Evolutionary conservation across 2,888 invertebrate species (phyloP).

Genomic region (Drosophila greeni): DNA sequence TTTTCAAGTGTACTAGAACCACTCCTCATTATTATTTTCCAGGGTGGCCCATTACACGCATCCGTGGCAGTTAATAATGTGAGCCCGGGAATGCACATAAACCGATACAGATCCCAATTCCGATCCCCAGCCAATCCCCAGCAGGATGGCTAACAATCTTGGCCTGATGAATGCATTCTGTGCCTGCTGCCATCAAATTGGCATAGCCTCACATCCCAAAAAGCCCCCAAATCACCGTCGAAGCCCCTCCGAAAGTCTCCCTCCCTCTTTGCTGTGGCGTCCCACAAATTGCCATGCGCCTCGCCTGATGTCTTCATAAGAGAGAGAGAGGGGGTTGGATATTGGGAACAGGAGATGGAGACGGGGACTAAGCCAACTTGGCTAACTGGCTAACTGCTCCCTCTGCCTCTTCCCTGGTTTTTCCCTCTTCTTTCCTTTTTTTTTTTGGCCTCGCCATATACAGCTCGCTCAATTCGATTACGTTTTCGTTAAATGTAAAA

Average conservation of each 20-base stretch:
- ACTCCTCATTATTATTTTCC: slow-evolving; percentile 57
- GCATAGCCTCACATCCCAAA: slow-evolving; percentile 27
- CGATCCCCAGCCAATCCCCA: slow-evolving; percentile 20
- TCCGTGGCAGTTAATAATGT: slow-evolving; percentile 62
- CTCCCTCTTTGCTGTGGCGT: slow-evolving; percentile 56
- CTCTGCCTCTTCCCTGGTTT: slow-evolving; percentile 17
- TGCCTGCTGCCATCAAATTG: slow-evolving; percentile 63
- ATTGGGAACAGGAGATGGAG: slow-evolving; percentile 18
- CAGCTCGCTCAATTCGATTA: slow-evolving; percentile 76
- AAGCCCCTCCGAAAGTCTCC: slow-evolving; percentile 11
- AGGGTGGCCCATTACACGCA: slow-evolving; percentile 68
- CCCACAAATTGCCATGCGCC: slow-evolving; percentile 72
- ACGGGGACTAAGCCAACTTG: slow-evolving; percentile 32
- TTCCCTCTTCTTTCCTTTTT: slow-evolving; percentile 5
- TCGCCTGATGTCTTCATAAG: slow-evolving; percentile 70
- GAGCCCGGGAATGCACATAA: slow-evolving; percentile 61
- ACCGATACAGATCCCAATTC: slow-evolving; percentile 11
- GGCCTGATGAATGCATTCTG: slow-evolving; percentile 67
- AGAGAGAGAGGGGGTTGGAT: slow-evolving; percentile 20
- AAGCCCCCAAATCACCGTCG: slow-evolving; percentile 5
- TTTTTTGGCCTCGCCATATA: slow-evolving; percentile 69
- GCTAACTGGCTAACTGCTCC: slow-evolving; percentile 35
- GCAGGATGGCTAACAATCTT: slow-evolving; percentile 64
- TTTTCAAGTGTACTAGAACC: background rate
- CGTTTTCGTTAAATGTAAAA: slow-evolving; percentile 74